Base-by-base conservation (phyloP, 1,140 invertebrate species). In the Drosophila neocordata region DNA sequence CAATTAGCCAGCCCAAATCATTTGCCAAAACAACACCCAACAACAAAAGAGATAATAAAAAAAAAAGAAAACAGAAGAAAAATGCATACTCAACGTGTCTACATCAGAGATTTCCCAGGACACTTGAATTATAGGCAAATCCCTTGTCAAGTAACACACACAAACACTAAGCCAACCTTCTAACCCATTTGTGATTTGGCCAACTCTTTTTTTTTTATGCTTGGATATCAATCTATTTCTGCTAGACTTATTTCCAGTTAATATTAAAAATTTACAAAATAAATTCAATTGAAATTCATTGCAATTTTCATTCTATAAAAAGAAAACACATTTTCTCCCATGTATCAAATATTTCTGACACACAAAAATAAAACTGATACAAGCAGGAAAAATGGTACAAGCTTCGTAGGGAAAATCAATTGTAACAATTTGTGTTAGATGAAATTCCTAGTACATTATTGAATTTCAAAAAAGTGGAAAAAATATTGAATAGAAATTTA, bases 211-310 rank as follows among this genome's bases (percentile, higher is more conserved):
- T 22, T 24, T 24, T 24, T 24, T 24, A 4, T 8, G 18, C 5
- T 31, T 31, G 4, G 27, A 4, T 31, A 1, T 31, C 27, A 31
- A 6, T 48, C 41, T 34, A 35, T 34, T 69, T 15, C 48, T n/a
- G n/a, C n/a, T n/a, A n/a, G n/a, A 13, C 57, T 9, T 52, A 34
- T 58, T 51, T 52, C 37, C 27, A 15, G 22, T 20, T 51, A 31
- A 18, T 12, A 74, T 18, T 15, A 66, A 64, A 69, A 71, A 61
- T 64, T 75, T 74, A 64, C 66, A 65, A 1, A 48, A 20, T 71
- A 75, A 65, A 70, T 72, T 71, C 57, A 81, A 69, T 80, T 81
- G 64, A 71, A 75, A 75, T 69, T 52, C 62, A 38, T 38, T 65
- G 59, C 41, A 64, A 65, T 68, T 72, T 60, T 59, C 37, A 31